A percentile compares a stretch with the other conserved stretches of the same genome.
Evolutionary conservation across 2,797 vertebrate species (phyloP).

Genomic region (Spea hammondii): DNA sequence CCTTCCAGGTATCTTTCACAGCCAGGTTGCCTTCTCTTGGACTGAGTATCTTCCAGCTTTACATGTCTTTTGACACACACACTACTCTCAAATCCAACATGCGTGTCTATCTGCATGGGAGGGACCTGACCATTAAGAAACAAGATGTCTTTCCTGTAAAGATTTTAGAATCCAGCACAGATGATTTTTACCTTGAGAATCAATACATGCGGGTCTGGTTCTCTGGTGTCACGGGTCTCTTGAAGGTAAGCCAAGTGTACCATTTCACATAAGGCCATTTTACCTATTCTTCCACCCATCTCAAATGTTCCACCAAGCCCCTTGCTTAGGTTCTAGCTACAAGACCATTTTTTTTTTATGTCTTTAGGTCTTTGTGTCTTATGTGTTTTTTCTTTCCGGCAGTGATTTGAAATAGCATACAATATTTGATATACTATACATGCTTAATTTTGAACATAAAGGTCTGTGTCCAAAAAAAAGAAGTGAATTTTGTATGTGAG

Average conservation of each 20-base stretch:
- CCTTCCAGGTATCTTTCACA: slow-evolving; percentile 81
- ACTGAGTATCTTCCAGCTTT: slow-evolving; percentile 84
- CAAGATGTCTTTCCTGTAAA: slow-evolving; percentile 74
- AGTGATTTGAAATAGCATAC: too few species aligned
- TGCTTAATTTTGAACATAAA: too few species aligned
- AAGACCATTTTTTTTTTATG: too few species aligned
- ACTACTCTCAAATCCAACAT: slow-evolving; percentile 76
- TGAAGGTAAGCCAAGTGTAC: slow-evolving; percentile 75
- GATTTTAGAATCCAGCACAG: slow-evolving; percentile 66
- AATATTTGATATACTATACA: too few species aligned
- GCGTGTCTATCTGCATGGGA: slow-evolving; percentile 76
- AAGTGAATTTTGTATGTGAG: too few species aligned
- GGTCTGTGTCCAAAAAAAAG: too few species aligned
- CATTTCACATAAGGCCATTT: neutral
- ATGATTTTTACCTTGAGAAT: slow-evolving; percentile 85
- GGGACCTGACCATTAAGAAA: slow-evolving; percentile 61
- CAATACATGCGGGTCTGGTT: slow-evolving; percentile 87
- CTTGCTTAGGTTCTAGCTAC: neutral
- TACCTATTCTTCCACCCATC: neutral
- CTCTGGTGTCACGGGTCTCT: slow-evolving; percentile 82
- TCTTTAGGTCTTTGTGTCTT: too few species aligned
- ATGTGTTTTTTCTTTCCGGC: too few species aligned
- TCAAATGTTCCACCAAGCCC: neutral
- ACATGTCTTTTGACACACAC: slow-evolving; percentile 72
- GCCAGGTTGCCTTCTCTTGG: slow-evolving; percentile 83